phyloP scores from a whole-genome alignment of 2,888 invertebrate genomes.

The Drosophila prolongata region DNA sequence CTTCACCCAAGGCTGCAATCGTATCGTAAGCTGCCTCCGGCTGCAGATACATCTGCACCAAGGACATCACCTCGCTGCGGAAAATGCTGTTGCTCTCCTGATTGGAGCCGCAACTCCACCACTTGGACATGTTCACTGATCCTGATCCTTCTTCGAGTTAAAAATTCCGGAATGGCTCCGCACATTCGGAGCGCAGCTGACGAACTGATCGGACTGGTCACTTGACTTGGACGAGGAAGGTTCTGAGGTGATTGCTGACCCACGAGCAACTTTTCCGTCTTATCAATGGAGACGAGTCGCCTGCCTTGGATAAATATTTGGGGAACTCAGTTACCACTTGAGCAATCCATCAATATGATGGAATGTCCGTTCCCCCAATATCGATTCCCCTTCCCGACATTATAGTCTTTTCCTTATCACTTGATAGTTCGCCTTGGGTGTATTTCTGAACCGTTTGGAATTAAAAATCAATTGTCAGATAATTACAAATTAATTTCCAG shows the following conservation, averaged over 20 bases:
- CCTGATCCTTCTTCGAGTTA: background rate
- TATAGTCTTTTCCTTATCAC: conserved; percentile 47
- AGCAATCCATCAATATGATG: conserved; percentile 66
- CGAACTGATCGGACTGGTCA: conserved; percentile 70
- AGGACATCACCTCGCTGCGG: conserved; percentile 94
- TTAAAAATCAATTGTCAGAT: conserved; percentile 65
- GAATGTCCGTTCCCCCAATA: conserved; percentile 20
- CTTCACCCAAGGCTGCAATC: conserved; percentile 96
- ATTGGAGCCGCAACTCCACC: conserved; percentile 50
- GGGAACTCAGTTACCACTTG: conserved; percentile 38
- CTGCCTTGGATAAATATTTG: conserved; percentile 58
- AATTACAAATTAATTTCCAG: conserved; percentile 42
- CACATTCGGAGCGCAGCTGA: conserved; percentile 44
- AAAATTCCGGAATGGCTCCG: conserved; percentile 36
- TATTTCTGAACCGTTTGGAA: conserved; percentile 27
- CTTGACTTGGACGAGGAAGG: conserved; percentile 53
- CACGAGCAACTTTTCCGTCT: conserved; percentile 55
- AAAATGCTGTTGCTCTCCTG: conserved; percentile 88
- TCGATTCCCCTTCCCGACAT: background rate
- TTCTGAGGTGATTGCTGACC: conserved; percentile 23
- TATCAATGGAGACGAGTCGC: conserved; percentile 52
- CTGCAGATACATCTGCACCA: conserved; percentile 97
- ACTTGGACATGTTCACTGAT: conserved; percentile 35
- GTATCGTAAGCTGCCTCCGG: conserved; percentile 97
- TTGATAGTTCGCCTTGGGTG: conserved; percentile 9